Evolutionary conservation across 1,140 invertebrate species (phyloP), one percentile per base, ranked within the genome.

Genomic region (Piezodorus guildinii): DNA sequence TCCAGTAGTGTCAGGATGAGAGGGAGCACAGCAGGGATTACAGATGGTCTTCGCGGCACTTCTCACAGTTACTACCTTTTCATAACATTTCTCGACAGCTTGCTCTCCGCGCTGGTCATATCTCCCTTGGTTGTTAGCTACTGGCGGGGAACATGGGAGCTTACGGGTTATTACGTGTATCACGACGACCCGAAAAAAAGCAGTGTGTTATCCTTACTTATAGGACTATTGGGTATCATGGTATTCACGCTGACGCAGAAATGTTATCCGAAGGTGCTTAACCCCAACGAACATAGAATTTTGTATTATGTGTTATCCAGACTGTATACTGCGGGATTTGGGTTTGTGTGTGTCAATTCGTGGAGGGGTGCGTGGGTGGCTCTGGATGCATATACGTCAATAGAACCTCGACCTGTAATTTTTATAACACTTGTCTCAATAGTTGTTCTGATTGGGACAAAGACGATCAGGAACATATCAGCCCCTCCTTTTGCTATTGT

Each of bases 131-230:
- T 91, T 2, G 87, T 93, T 10, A 81, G 83, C 54, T 92, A 91
- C 72, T 93, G 90, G 90, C 78, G 90, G 30, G 87, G 88, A 60
- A 88, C 87, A 30, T 93, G 88, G 88, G 80, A 82, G 51, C 78
- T 93, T 17, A 84, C 88, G 78, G 86, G 85, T 65, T 70, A 82
- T 30, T 85, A 86, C 72, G 76, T 90, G 23, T 81, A 82, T 56
- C 84, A 86, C 1, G 73, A 77, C 0, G 71, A 82, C 30, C 71
- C 74, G 14, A 72, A 81, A 0, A 65, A 79, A 4, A 88, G 85
- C 69, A 80, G 81, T 12, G 72, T 81, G 15, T 74, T 80, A n/a
- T 89, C 87, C 56, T 76, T 85, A 4, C 67, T 74, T 0, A 80
- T 90, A 65, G 88, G 89, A 4, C 76, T 86, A 65, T 70, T 78